Base-by-base conservation (phyloP, 2,113 vertebrate genomes). In the Phyllostomus discolor region DNA sequence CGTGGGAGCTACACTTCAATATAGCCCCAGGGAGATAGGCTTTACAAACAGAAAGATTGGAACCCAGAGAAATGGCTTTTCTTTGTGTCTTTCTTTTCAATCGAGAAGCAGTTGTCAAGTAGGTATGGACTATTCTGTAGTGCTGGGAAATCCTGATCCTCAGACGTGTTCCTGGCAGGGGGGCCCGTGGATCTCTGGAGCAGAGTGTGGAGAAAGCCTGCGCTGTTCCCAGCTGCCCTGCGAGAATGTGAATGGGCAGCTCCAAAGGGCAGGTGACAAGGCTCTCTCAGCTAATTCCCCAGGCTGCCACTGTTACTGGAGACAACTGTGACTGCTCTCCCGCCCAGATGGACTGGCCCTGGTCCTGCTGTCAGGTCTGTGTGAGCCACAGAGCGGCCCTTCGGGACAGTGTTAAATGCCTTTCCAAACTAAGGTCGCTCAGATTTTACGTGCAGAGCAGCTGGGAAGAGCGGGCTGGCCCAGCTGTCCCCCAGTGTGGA, bases 351-450 rank as follows among this genome's bases (percentile, higher is more conserved):
- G 59, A 11, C 46, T 1, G 24, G 7, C 19, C 54, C 31, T 7
- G 0, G 72, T 52, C 78, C 66, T 16, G 0, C 54, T 79, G 89
- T 46, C 84, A 87, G 87, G 81, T 88, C 52, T 43, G 73, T 86
- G 73, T 85, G 67, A 96, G 95, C 84, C 67, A 26, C 6, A 5
- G 88, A 95, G 92, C 83, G 4, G 0, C 35, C 31, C 90, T 92
- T 86, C 31, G 9, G n/a, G 33, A 1, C 5, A 7, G 59, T 35
- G 38, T 92, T 50, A 87, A 96, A 90, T 88, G 67, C 70, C 70
- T 91, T 97, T 97, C 95, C 96, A 87, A 92, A 94, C 41, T 83
- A 70, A 15, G 6, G 84, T 96, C 16, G 28, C 52, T 67, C 84
- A 73, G 41, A 70, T 57, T 84, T 94, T 94, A 82, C 70, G 90